phyloP scores from a whole-genome alignment of 1,140 invertebrate species.

The Cardiocondyla obscurior region DNA sequence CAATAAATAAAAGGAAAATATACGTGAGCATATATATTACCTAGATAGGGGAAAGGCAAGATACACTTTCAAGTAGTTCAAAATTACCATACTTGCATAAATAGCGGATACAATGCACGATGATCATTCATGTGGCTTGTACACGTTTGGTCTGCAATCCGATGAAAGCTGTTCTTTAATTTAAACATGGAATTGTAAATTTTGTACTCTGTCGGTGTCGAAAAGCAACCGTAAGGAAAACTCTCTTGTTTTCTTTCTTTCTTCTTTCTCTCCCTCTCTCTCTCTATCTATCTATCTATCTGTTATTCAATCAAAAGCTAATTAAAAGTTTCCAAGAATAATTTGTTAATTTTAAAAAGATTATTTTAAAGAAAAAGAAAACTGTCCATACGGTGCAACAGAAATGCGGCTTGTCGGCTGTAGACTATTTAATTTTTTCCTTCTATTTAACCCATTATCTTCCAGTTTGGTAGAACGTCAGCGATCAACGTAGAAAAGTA shows the following conservation, averaged over 20 bases:
- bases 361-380: slow-evolving; percentile 27
- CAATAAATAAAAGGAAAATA: slow-evolving; percentile 35
- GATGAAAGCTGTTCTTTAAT: background rate
- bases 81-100: slow-evolving; percentile 24
- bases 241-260: background rate
- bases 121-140: background rate
- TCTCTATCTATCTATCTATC: too few relatives aligned
- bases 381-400: slow-evolving; percentile 14
- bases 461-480: slow-evolving; percentile 85
- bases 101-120: background rate
- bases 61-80: slow-evolving; percentile 43
- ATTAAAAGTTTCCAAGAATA: background rate
- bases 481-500: slow-evolving; percentile 85
- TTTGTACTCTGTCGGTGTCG: background rate
- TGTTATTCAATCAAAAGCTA: too few relatives aligned
- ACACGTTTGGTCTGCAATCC: background rate
- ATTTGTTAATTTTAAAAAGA: slow-evolving; percentile 10
- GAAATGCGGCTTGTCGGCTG: slow-evolving; percentile 29
- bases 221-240: background rate
- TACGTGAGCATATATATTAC: slow-evolving; percentile 8
- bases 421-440: slow-evolving; percentile 49
- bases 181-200: slow-evolving; percentile 20
- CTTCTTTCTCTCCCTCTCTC: too few relatives aligned
- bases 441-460: slow-evolving; percentile 82
- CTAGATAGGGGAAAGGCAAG: slow-evolving; percentile 21